Conservation (phyloP, 1,140 invertebrate species). For the Hesperophylax magnus region DNA sequence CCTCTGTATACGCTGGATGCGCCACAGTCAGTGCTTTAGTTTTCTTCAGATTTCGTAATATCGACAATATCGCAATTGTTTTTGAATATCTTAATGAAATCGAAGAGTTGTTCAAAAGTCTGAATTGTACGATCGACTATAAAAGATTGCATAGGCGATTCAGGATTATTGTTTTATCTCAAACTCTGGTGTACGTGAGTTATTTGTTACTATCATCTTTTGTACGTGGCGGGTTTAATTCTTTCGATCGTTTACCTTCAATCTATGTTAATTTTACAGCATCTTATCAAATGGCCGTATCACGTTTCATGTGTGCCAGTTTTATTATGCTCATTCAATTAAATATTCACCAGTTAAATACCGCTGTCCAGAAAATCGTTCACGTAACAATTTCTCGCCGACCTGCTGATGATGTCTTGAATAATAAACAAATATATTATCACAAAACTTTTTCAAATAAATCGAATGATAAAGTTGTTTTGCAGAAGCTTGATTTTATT, state of each 20-base stretch:
- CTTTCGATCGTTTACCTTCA: background rate
- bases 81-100: background rate
- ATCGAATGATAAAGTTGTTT: too few relatives aligned
- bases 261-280: background rate
- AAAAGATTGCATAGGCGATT: background rate
- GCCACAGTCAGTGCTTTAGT: background rate
- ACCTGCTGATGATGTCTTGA: too few relatives aligned
- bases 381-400: too few relatives aligned
- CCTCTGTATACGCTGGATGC: background rate
- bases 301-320: background rate
- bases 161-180: background rate
- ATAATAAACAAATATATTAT: too few relatives aligned
- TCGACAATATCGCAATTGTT: background rate
- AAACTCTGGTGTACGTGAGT: background rate
- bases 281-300: background rate
- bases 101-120: background rate
- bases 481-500: background rate
- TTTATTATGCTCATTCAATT: background rate
- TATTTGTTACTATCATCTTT: background rate
- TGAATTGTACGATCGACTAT: background rate
- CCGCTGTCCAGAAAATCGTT: background rate
- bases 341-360: background rate
- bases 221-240: background rate
- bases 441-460: too few relatives aligned
- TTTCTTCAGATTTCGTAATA: background rate